These are phyloP conservation scores for Orchestes rusci DNA, from an alignment of 2,888 invertebrate genomes.

Conservation along the genomic window DNA sequence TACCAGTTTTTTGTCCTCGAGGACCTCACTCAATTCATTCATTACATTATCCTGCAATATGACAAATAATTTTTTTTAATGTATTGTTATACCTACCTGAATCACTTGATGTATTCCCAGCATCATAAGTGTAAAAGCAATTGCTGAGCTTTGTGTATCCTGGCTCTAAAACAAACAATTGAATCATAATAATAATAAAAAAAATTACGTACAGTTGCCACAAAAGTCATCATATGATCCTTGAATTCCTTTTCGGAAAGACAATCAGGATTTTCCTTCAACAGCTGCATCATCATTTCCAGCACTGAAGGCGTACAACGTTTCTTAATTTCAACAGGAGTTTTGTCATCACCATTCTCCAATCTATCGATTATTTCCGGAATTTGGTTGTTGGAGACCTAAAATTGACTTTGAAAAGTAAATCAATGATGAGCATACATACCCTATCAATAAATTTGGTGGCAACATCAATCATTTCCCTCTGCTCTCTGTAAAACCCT, in stretches of 20 bases:
- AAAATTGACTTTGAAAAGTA: not conserved
- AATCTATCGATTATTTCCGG: slow-evolving; percentile 19
- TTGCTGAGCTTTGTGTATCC: slow-evolving; percentile 32
- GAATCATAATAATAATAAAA: not conserved
- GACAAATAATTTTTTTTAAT: not conserved
- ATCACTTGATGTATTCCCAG: slow-evolving; percentile 35
- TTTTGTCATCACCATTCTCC: slow-evolving; percentile 8
- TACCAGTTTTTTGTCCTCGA: slow-evolving; percentile 26
- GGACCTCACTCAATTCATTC: slow-evolving; percentile 25
- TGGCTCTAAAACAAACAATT: slow-evolving; percentile 30
- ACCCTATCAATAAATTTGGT: slow-evolving; percentile 19
- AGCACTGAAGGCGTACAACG: slow-evolving; percentile 23
- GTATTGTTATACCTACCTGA: slow-evolving; percentile 30
- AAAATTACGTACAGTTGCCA: slow-evolving; percentile 27
- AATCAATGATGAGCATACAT: not conserved
- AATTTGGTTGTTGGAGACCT: slow-evolving; percentile 16
- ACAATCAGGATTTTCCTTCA: slow-evolving; percentile 22
- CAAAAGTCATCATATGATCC: slow-evolving; percentile 32
- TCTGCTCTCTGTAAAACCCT: slow-evolving; percentile 22
- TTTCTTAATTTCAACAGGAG: too few relatives aligned
- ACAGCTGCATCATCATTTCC: slow-evolving; percentile 29
- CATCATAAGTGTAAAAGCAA: slow-evolving; percentile 29
- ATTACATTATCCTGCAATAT: slow-evolving; percentile 27
- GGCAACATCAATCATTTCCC: slow-evolving; percentile 21
- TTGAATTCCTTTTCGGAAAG: slow-evolving; percentile 29